Evolutionary conservation across 2,888 invertebrate genomes (phyloP), one percentile per base, ranked within the genome.

Genomic region (Arctia plantaginis): DNA sequence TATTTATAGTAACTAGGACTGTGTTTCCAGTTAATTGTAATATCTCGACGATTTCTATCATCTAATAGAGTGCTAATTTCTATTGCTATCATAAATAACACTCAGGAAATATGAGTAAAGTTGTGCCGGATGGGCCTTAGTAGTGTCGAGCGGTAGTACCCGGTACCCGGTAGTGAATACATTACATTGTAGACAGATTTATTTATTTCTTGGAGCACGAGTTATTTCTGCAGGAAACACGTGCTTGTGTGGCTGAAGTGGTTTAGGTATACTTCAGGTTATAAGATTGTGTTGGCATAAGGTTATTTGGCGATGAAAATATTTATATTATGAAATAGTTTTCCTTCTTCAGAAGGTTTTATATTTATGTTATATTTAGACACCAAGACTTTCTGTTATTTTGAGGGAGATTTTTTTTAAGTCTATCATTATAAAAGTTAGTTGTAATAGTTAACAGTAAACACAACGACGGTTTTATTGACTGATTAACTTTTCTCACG

Each of bases 71-170:
- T 77, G 30, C 59, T 18, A 74, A 44, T 76, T 82, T 66, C 84
- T 23, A 84, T 78, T 35, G 18, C 41, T 35, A 75, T 69, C 69
- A 74, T 72, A 86, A 86, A 85, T 83, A 81, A 35, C 20, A 33
- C 74, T 80, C 84, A 83, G 88, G 88, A 87, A 87, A 86, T 88
- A 87, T 84, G 88, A 87, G 87, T 80, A 84, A 88, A 88, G 88
- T 87, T 83, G 86, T 82, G 72, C 80, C 87, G 88, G 88, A 87
- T 82, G 83, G 77, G 76, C 80, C 78, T 77, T 79, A 74, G 67
- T 64, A 74, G 78, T 83, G 84, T 84, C 85, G 78, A 81, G 73
- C 74, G 77, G 79, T 80, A 76, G 81, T 83, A 81, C 75, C 76
- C 75, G 75, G 68, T 80, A 80, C 30, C 30, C 62, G 30, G 81